Base-by-base conservation (phyloP, 2,113 vertebrate species). In the Dendrocopos noguchii region DNA sequence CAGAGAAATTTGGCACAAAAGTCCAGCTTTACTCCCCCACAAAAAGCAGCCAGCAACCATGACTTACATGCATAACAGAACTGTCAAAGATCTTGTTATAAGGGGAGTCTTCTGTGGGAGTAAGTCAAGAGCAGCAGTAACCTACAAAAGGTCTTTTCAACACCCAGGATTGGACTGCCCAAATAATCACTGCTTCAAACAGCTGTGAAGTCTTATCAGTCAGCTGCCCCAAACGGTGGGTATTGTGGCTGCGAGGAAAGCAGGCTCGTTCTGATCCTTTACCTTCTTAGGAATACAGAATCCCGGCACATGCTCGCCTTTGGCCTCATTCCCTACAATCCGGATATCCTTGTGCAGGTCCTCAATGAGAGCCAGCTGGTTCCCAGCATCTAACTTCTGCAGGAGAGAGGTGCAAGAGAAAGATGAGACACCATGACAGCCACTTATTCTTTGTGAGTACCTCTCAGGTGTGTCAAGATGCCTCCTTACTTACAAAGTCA, bases 201-300 rank as follows among this genome's bases (percentile, higher is more conserved):
- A 59, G 77, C 65, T 57, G 22, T 10, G 27, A 70, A 64, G 55
- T 63, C 42, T 1, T 12, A 66, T 31, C 65, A 42, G 4, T 24
- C n/a, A 61, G n/a, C 7, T 73, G 21, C 57, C 42, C n/a, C 47
- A 21, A 57, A 80, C 27, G 25, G 15, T 17, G 9, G 34, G 21
- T 31, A 13, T 7, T 14, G 34, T 20, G 39, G 44, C 70, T 84
- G 50, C 46, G 76, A 85, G 3, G 4, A 87, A 65, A 36, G 59
- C 59, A 21, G 0, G 0, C 39, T 64, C 44, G 20, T 59, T 74
- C 39, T 47, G 50, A 53, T 65, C 31, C 42, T 94, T 97, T 95
- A 99, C 99, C 99, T 99, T 99, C 96, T 99, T 99, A 8, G 99
- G 99, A 91, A 99, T 98, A 97, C 99, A 99, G 97, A 99, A 99